A percentile compares a stretch with the other conserved stretches of the same genome.
Evolutionary conservation across 1,140 invertebrate species (phyloP).

Genomic region (Caerostris darwini): DNA sequence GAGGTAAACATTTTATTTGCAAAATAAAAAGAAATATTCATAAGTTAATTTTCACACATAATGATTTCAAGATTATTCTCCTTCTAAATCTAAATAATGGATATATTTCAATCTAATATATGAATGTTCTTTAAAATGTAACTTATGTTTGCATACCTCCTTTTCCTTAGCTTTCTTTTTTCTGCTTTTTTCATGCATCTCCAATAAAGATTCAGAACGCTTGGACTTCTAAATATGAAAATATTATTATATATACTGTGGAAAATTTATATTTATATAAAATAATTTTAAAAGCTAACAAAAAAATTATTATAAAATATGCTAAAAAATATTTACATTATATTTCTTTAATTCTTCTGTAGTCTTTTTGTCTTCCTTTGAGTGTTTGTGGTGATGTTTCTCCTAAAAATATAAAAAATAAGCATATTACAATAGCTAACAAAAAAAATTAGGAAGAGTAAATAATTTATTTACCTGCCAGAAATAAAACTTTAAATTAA

Average conservation of each 20-base stretch:
- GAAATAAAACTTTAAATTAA: too few species aligned
- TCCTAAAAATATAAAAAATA: constrained; percentile 20
- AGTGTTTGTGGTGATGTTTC: constrained; percentile 36
- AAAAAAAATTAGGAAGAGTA: too few species aligned
- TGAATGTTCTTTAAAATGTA: too few species aligned
- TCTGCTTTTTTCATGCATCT: constrained; percentile 48
- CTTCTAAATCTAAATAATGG: too few species aligned
- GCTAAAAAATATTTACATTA: constrained; percentile 56
- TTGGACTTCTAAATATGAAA: constrained; percentile 58
- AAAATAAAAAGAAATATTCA: too few species aligned
- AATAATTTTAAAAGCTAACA: background rate
- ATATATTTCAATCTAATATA: too few species aligned
- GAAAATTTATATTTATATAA: background rate
- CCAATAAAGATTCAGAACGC: constrained; percentile 64
- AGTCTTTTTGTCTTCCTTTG: constrained; percentile 53
- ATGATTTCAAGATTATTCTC: too few species aligned
- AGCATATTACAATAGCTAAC: background rate
- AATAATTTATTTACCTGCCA: too few species aligned
- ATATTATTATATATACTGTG: background rate
- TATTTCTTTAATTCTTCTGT: constrained; percentile 72
- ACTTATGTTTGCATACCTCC: too few species aligned
- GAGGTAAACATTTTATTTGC: too few species aligned
- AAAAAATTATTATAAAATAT: background rate
- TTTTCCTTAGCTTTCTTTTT: constrained; percentile 61
- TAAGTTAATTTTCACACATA: too few species aligned